These are phyloP conservation scores for Pandion haliaetus DNA, from an alignment of 2,113 vertebrate genomes.

Conservation along the genomic window DNA sequence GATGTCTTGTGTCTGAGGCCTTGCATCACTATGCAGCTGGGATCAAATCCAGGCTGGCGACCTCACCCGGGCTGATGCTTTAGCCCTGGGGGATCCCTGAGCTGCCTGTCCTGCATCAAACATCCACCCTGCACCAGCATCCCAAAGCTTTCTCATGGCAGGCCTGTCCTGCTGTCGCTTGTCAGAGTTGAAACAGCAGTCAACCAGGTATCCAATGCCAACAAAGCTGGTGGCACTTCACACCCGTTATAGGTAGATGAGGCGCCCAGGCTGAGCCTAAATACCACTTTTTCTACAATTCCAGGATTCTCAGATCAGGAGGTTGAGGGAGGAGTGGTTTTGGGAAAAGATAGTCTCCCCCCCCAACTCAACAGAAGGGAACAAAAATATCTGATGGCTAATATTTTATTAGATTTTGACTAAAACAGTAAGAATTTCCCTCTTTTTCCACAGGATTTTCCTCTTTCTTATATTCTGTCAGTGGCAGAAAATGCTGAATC, in stretches of 20 bases:
- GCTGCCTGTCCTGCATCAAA: background rate
- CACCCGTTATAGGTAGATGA: background rate
- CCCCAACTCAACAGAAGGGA: background rate
- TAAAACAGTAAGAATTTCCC: background rate
- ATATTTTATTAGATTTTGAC: background rate
- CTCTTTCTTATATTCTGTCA: background rate
- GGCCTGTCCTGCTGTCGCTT: background rate
- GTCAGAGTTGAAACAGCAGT: background rate
- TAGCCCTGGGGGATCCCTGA: background rate
- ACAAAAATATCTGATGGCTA: background rate
- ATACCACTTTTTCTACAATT: background rate
- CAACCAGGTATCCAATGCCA: background rate
- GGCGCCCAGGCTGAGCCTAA: background rate
- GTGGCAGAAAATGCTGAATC: conserved; percentile 53
- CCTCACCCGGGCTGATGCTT: background rate
- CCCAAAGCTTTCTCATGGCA: background rate
- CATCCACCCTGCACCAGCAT: background rate
- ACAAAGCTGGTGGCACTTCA: background rate
- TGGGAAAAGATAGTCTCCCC: background rate
- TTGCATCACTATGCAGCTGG: background rate
- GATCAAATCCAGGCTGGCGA: background rate
- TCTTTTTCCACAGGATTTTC: background rate
- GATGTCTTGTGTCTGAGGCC: background rate
- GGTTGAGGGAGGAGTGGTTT: background rate
- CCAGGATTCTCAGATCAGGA: background rate